Conservation (phyloP, 2,113 vertebrate species). For the Istiophorus platypterus region DNA sequence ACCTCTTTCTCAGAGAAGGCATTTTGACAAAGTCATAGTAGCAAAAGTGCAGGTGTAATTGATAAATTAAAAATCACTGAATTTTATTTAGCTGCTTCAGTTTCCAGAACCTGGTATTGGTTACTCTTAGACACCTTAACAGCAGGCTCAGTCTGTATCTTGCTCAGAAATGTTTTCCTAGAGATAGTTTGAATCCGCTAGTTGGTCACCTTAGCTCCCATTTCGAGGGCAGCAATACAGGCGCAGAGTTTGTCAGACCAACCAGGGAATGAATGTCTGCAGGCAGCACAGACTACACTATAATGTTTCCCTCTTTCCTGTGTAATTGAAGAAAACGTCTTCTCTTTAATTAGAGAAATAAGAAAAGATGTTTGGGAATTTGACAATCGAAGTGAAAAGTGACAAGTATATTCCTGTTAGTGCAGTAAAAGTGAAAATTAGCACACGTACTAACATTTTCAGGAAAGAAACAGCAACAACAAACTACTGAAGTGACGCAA, state of each 20-base stretch:
- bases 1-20: neutral
- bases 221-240: neutral
- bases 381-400: neutral
- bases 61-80: neutral
- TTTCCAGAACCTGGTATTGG: neutral
- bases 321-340: neutral
- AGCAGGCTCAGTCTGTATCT: no score
- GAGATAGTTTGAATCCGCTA: no score
- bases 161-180: no score
- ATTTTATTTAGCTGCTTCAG: neutral
- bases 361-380: neutral
- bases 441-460: neutral
- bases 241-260: neutral
- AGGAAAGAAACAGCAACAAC: neutral
- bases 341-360: conserved; percentile 6
- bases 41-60: neutral
- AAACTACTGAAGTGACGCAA: neutral
- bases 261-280: neutral
- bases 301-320: neutral
- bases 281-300: neutral
- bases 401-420: neutral
- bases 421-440: neutral
- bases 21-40: no score
- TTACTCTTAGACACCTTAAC: no score
- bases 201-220: neutral